Conservation (phyloP, 2,888 invertebrate species). For the Oasisia sp. region DNA sequence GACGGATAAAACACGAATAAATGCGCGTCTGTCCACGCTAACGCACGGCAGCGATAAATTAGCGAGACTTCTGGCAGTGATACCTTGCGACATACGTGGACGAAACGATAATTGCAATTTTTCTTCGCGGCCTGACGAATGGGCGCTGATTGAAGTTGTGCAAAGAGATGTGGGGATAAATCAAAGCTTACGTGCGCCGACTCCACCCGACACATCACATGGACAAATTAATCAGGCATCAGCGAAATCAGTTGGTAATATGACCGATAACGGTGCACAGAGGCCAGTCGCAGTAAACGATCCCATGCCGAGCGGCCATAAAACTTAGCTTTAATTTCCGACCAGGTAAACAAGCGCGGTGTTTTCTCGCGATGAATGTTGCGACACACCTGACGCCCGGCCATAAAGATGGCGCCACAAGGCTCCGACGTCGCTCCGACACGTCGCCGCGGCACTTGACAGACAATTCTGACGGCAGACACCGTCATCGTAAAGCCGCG, state of each 20-base stretch:
- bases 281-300: neutral
- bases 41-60: constrained; percentile 6
- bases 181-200: neutral
- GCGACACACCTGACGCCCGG: neutral
- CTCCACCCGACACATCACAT: neutral
- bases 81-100: constrained; percentile 5
- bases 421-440: neutral
- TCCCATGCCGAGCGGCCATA: constrained; percentile 9
- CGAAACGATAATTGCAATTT: constrained; percentile 17
- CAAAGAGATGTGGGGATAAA: neutral
- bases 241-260: constrained; percentile 4
- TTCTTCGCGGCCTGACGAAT: neutral
- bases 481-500: neutral
- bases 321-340: constrained; percentile 13
- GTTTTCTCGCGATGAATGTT: neutral
- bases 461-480: constrained; percentile 7
- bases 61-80: neutral
- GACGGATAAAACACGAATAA: neutral
- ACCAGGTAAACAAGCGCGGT: neutral
- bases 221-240: constrained; percentile 13
- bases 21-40: neutral
- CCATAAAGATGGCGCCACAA: neutral
- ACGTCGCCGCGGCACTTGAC: neutral
- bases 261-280: neutral
- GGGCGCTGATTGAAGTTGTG: neutral